Percentiles rank a stretch among this genome's conserved stretches.
phyloP scores from a whole-genome alignment of 2,888 invertebrate genomes.

The Augochlorella aurata region DNA sequence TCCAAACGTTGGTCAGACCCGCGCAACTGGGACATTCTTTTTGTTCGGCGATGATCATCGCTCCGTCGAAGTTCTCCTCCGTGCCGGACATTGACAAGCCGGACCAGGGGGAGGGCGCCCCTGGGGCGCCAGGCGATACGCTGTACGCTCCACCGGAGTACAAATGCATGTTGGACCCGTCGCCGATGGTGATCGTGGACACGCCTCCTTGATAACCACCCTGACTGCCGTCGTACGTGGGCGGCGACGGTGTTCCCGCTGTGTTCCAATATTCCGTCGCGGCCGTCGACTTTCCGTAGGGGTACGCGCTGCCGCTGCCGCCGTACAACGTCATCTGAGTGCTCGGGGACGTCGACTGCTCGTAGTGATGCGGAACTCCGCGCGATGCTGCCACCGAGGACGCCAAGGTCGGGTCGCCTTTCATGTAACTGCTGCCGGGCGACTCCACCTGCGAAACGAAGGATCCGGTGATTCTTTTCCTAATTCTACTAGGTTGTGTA shows the following conservation, averaged over 20 bases:
- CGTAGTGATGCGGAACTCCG: constrained; percentile 83
- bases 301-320: constrained; percentile 21
- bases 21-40: constrained; percentile 89
- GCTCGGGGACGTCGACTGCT: constrained; percentile 84
- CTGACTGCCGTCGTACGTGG: constrained; percentile 76
- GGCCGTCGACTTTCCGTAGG: constrained; percentile 21
- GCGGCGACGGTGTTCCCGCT: constrained; percentile 66
- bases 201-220: constrained; percentile 73
- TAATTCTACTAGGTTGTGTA: too few species aligned
- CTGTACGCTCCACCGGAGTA: constrained; percentile 75
- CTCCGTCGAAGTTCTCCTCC: constrained; percentile 83
- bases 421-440: constrained; percentile 85
- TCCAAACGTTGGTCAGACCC: constrained; percentile 90
- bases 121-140: constrained; percentile 81
- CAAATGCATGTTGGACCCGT: constrained; percentile 73
- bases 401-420: constrained; percentile 87
- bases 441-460: constrained; percentile 71
- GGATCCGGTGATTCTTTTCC: not conserved
- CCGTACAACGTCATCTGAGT: constrained; percentile 86
- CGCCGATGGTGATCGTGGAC: constrained; percentile 73
- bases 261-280: constrained; percentile 74
- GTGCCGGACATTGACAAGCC: constrained; percentile 80
- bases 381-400: constrained; percentile 83
- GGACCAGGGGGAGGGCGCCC: constrained; percentile 83
- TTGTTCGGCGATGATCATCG: constrained; percentile 83